A percentile compares a stretch with the other conserved stretches of the same genome.
phyloP scores from a whole-genome alignment of 1,140 invertebrate species.

The Pachypeltis micranthus region DNA sequence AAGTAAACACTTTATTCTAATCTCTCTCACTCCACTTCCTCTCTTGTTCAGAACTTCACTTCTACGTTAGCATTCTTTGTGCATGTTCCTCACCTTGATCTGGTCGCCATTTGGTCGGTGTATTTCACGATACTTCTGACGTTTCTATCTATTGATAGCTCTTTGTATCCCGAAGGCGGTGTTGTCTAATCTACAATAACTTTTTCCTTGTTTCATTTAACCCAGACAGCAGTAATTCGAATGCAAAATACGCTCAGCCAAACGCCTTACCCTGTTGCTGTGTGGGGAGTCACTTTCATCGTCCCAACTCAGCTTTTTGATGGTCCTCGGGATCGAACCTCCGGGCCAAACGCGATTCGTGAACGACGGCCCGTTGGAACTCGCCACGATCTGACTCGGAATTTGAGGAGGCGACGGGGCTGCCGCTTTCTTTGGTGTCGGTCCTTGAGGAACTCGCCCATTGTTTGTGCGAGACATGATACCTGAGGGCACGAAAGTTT shows the following conservation, averaged over 20 bases:
- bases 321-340: conserved; percentile 45
- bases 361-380: conserved; percentile 12
- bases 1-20: no score
- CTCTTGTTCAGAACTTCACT: no score
- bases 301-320: conserved; percentile 63
- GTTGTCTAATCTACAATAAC: no score
- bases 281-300: conserved; percentile 40
- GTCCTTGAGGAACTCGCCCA: conserved; percentile 7
- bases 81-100: no score
- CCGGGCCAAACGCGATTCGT: conserved; percentile 38
- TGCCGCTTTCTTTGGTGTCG: conserved; percentile 34
- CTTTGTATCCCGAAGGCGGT: no score
- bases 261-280: conserved; percentile 18
- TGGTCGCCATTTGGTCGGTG: no score
- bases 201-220: no score
- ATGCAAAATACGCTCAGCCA: not conserved
- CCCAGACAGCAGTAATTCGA: not conserved
- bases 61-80: no score
- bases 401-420: conserved; percentile 38
- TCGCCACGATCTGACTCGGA: conserved; percentile 24
- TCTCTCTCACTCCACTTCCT: no score
- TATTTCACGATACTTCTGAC: no score
- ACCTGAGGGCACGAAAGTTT: no score
- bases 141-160: no score
- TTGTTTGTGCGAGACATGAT: conserved; percentile 29